Conservation (phyloP, 1,140 invertebrate species). For the Drosophila watanabei region DNA sequence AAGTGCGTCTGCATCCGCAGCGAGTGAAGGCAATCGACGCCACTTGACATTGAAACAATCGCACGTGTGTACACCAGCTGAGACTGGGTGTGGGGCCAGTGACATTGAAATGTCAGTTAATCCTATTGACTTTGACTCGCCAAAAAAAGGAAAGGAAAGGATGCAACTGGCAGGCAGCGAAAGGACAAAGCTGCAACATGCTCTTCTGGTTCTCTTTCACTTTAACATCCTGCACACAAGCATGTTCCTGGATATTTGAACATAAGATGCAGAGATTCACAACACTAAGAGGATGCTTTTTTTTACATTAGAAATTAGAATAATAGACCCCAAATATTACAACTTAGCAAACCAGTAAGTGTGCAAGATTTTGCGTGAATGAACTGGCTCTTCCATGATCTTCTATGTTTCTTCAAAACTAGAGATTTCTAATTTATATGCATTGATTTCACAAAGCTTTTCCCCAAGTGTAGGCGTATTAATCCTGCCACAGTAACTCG, state of each 20-base stretch:
- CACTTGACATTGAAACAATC: conserved; percentile 72
- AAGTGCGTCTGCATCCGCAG: conserved; percentile 57
- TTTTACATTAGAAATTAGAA: too few species aligned
- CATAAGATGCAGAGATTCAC: neutral
- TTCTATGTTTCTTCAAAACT: too few species aligned
- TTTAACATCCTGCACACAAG: conserved; percentile 3
- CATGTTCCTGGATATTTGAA: neutral
- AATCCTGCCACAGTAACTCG: conserved; percentile 31
- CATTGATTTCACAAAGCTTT: neutral
- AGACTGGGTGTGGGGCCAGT: conserved; percentile 24
- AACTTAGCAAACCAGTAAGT: too few species aligned
- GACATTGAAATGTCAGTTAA: conserved; percentile 71
- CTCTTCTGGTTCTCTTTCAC: conserved; percentile 8
- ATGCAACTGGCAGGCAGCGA: conserved; percentile 9
- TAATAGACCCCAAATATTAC: too few species aligned
- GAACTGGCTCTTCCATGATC: too few species aligned
- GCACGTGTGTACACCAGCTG: conserved; percentile 39
- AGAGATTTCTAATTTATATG: neutral
- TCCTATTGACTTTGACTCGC: conserved; percentile 53
- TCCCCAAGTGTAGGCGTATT: conserved; percentile 8
- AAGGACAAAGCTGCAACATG: conserved; percentile 19
- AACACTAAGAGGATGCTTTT: neutral
- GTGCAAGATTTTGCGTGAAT: too few species aligned
- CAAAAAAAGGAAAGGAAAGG: conserved; percentile 10
- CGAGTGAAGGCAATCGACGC: conserved; percentile 35